phyloP scores from a whole-genome alignment of 2,113 vertebrate genomes.

The Poecilia latipinna region DNA sequence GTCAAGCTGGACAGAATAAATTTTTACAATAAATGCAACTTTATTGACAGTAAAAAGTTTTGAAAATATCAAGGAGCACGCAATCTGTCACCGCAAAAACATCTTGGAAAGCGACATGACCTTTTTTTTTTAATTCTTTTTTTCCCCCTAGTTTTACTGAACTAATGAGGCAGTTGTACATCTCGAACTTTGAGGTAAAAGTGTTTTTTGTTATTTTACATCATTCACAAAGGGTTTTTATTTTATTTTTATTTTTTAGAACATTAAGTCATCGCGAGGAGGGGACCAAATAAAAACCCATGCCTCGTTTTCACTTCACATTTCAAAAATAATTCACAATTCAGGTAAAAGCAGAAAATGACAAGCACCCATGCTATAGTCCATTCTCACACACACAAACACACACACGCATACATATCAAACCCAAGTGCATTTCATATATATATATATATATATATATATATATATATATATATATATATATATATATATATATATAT shows the following conservation, averaged over 20 bases:
- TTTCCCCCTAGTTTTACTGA: slow-evolving; percentile 5
- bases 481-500: slow-evolving; percentile 20
- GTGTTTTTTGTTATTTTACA: slow-evolving; percentile 80
- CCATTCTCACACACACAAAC: slow-evolving; percentile 70
- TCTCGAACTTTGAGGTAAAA: slow-evolving; percentile 84
- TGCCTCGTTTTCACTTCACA: slow-evolving; percentile 76
- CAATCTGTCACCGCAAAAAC: slow-evolving; percentile 78
- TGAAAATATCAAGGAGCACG: slow-evolving; percentile 78
- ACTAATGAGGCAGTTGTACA: slow-evolving; percentile 85
- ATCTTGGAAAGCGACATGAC: slow-evolving; percentile 80
- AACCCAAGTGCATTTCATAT: slow-evolving; percentile 79
- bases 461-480: slow-evolving; percentile 41
- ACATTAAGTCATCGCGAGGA: slow-evolving; percentile 75
- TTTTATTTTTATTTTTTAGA: slow-evolving; percentile 61
- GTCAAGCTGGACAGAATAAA: slow-evolving; percentile 34
- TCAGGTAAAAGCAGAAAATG: slow-evolving; percentile 78
- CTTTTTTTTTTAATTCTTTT: slow-evolving; percentile 40
- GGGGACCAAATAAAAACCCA: slow-evolving; percentile 62
- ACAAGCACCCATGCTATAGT: slow-evolving; percentile 80
- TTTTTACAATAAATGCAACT: slow-evolving; percentile 81
- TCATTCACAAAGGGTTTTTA: slow-evolving; percentile 75
- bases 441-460: slow-evolving; percentile 12
- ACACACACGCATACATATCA: slow-evolving; percentile 68
- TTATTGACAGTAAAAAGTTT: slow-evolving; percentile 86
- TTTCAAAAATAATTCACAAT: slow-evolving; percentile 79